Conservation (phyloP, 2,113 vertebrate genomes). For the Oncorhynchus gorbuscha region DNA sequence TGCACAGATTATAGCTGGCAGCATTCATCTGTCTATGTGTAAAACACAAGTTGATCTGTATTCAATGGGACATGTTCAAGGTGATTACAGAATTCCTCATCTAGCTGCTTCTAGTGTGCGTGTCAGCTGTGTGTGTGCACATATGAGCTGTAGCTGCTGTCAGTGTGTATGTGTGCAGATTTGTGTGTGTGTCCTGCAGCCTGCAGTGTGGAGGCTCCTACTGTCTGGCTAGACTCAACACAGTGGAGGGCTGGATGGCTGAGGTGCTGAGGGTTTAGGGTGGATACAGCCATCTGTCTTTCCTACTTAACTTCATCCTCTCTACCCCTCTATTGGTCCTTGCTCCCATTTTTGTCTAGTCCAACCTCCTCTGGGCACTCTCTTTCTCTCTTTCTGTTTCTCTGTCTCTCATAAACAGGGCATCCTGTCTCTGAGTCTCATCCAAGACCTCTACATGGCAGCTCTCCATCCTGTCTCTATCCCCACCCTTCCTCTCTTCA, state of each 20-base stretch:
- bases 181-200: not conserved
- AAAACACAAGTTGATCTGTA: not conserved
- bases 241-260: no score
- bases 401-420: not conserved
- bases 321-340: not conserved
- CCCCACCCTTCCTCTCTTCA: not conserved
- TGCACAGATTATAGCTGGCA: constrained; percentile 28
- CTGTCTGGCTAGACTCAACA: no score
- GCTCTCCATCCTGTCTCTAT: not conserved
- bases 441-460: not conserved
- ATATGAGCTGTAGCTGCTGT: not conserved
- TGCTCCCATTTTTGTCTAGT: not conserved
- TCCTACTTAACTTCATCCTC: not conserved
- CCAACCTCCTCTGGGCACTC: not conserved
- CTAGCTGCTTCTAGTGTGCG: not conserved
- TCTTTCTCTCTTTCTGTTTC: not conserved
- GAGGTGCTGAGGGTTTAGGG: no score
- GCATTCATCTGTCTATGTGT: constrained; percentile 10
- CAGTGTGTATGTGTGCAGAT: not conserved
- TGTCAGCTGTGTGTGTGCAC: constrained; percentile 3
- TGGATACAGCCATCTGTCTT: no score
- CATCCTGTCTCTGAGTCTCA: not conserved
- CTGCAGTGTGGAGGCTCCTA: no score
- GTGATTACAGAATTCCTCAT: not conserved
- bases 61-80: not conserved